These are phyloP conservation scores for Neodiprion lecontei DNA, from an alignment of 1,140 invertebrate genomes.

Conservation along the genomic window DNA sequence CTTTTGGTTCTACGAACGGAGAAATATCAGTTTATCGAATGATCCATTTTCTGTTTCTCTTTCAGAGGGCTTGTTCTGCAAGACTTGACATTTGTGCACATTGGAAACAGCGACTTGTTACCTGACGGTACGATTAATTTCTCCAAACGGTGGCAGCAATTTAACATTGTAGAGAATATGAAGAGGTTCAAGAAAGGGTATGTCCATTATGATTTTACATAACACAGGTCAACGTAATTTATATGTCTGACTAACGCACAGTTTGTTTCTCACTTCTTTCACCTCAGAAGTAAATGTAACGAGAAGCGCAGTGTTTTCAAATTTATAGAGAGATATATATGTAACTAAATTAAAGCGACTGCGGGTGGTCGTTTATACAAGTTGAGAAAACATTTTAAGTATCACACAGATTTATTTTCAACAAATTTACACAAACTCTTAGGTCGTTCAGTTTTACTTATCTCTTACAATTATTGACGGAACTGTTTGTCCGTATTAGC, in stretches of 20 bases:
- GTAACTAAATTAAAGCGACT: too few relatives aligned
- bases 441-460: too few relatives aligned
- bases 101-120: constrained; percentile 92
- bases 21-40: constrained; percentile 11
- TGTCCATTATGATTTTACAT: constrained; percentile 41
- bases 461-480: too few relatives aligned
- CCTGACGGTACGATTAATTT: constrained; percentile 93
- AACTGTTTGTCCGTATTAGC: too few relatives aligned
- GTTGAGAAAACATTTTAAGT: too few relatives aligned
- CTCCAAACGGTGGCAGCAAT: constrained; percentile 97
- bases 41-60: constrained; percentile 40
- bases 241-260: constrained; percentile 13
- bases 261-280: constrained; percentile 19
- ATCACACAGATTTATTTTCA: too few relatives aligned
- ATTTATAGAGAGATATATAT: neutral
- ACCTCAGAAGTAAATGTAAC: neutral
- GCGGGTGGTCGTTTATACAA: too few relatives aligned
- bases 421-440: too few relatives aligned
- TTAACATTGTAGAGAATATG: constrained; percentile 97
- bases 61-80: constrained; percentile 95
- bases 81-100: constrained; percentile 98
- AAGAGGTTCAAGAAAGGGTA: constrained; percentile 95
- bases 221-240: constrained; percentile 12
- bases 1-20: constrained; percentile 16
- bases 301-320: constrained; percentile 9